These are phyloP conservation scores for Dermatemys mawii DNA, from an alignment of 2,113 vertebrate genomes.

Conservation along the genomic window DNA sequence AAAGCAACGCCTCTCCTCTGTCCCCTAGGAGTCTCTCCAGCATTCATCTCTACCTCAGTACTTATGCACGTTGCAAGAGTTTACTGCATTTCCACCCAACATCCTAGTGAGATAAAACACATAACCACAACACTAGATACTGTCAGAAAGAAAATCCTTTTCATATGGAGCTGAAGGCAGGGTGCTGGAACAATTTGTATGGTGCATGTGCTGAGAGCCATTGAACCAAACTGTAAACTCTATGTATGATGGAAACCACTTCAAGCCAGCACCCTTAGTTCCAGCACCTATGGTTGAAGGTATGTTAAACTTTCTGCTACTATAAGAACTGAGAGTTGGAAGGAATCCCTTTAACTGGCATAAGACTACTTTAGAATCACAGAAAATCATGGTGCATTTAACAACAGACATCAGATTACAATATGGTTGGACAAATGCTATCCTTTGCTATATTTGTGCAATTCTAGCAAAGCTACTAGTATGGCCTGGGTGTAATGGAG, in stretches of 20 bases:
- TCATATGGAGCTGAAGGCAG: neutral
- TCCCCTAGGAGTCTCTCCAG: slow-evolving; percentile 31
- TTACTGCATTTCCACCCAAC: neutral
- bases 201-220: too few species aligned
- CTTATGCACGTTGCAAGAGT: neutral
- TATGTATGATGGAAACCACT: too few species aligned
- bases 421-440: neutral
- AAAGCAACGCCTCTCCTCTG: slow-evolving; percentile 59
- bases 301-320: neutral
- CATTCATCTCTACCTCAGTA: slow-evolving; percentile 22
- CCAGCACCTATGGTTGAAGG: neutral
- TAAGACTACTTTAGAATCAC: slow-evolving; percentile 12
- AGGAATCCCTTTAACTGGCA: slow-evolving; percentile 8
- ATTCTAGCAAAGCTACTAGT: slow-evolving; percentile 22
- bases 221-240: too few species aligned
- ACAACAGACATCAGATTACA: slow-evolving; percentile 32
- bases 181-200: too few species aligned
- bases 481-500: neutral
- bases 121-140: neutral
- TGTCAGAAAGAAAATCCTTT: neutral
- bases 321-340: slow-evolving; percentile 4
- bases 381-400: slow-evolving; percentile 9
- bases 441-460: neutral
- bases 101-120: slow-evolving; percentile 3
- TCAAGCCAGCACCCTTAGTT: too few species aligned